Base-by-base conservation (phyloP, 2,113 vertebrate genomes). In the Hirundichthys speculiger region DNA sequence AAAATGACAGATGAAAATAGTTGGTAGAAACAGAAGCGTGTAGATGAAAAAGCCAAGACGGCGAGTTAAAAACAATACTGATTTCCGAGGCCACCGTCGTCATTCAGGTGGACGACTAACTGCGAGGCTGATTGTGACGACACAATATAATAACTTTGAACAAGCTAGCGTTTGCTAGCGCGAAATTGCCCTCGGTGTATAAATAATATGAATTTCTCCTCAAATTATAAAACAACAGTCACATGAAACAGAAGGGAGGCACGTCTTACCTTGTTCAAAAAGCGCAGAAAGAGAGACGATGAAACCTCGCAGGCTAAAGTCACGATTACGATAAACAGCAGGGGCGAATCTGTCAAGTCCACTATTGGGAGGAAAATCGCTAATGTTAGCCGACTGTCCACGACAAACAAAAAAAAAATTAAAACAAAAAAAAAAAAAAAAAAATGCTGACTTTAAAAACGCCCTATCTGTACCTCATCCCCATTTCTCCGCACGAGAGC, bases 381-480 rank as follows among this genome's bases (percentile, higher is more conserved):
- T 74, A 64, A 77, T 46, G 77, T 57, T 83, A 72, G 82, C 75
- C 18, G 45, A 38, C 24, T 24, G 66, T 70, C 76, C 76, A 53
- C 58, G 27, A 63, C 59, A 62, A 64, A 76, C 85, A 30, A 5
- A 21, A 14, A n/a, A 16, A 21, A 20, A 49, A 22, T 64, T 85
- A 30, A 5, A 21, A 14, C 7, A 16, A 21, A 20, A 49, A 22
- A n/a, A n/a, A n/a, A 86, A 30, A 5, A 21, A 14, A n/a, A 16
- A 21, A 20, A 49, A 22, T 64, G 77, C 72, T 79, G 75, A 82
- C 75, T 80, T 82, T 66, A 63, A 76, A 76, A 77, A 83, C 75
- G 81, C 67, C 76, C 71, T 84, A 70, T 82, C 64, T 80, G 69
- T 38, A 38, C 22, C 22, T 63, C 21, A 67, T 57, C 55, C 69